A percentile compares a stretch with the other conserved stretches of the same genome.
Evolutionary conservation across 2,113 vertebrate genomes (phyloP).

Genomic region (Pipa parva): DNA sequence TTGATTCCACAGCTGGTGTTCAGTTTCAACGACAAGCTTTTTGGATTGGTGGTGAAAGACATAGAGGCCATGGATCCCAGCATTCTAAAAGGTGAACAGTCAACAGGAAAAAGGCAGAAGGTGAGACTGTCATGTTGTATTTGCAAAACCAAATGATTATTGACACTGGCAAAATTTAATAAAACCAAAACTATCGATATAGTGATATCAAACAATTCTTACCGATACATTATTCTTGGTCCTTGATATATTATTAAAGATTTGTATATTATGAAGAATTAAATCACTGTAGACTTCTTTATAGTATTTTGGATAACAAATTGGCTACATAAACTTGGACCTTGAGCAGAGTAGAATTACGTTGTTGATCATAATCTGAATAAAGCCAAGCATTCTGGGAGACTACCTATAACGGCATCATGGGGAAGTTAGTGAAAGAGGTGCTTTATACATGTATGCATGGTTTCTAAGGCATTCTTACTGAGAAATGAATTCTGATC

Average conservation of each 20-base stretch:
- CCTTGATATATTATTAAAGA: too few species aligned
- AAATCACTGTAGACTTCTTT: too few species aligned
- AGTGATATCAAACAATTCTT: not conserved
- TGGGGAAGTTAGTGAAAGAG: too few species aligned
- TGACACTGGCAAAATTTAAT: not conserved
- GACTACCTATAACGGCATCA: too few species aligned
- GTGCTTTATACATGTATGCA: not conserved
- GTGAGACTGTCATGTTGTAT: conserved; percentile 52
- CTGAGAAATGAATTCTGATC: not conserved
- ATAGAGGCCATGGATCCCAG: conserved; percentile 94
- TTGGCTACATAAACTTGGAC: too few species aligned
- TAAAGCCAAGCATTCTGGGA: too few species aligned
- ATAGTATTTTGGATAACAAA: too few species aligned
- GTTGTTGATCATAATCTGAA: too few species aligned
- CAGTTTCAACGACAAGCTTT: conserved; percentile 85
- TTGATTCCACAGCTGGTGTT: conserved; percentile 75
- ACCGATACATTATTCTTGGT: not conserved
- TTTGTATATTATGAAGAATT: too few species aligned
- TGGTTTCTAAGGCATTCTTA: not conserved
- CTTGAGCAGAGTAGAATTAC: too few species aligned
- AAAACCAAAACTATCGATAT: too few species aligned
- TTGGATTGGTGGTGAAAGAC: conserved; percentile 80
- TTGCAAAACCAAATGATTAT: not conserved
- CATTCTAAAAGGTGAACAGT: conserved; percentile 77
- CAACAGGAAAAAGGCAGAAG: conserved; percentile 78